Conservation (phyloP, 2,113 vertebrate genomes). For the Sphyrna mokarran region DNA sequence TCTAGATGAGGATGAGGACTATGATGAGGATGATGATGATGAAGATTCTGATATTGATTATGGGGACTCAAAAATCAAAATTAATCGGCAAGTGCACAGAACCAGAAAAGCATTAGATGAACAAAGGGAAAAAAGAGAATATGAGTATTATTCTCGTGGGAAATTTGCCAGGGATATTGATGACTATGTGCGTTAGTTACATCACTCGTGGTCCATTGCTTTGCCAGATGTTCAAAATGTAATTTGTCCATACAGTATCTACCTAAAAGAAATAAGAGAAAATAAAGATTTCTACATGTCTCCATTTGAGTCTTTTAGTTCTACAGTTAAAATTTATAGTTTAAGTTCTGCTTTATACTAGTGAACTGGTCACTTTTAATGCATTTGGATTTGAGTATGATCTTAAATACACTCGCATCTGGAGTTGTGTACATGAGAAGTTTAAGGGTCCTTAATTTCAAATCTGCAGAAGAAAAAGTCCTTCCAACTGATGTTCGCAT, state of each 20-base stretch:
- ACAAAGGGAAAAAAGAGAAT: not conserved
- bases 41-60: conserved; percentile 1
- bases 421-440: not conserved
- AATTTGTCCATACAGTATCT: conserved; percentile 1
- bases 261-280: not conserved
- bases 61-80: not conserved
- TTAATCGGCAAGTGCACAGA: not conserved
- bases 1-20: not conserved
- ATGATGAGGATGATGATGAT: conserved; percentile 4
- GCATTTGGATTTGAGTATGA: not conserved
- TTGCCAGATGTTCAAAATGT: conserved; percentile 15
- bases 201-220: not conserved
- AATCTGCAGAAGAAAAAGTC: not conserved
- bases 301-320: conserved; percentile 7
- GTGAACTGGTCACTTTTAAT: not conserved
- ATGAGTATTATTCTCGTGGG: conserved; percentile 27
- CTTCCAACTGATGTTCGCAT: not conserved
- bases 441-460: not conserved
- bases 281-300: conserved; percentile 26
- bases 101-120: conserved; percentile 12
- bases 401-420: not conserved
- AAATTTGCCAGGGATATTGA: conserved; percentile 31
- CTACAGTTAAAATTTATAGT: not conserved
- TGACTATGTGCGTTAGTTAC: conserved; percentile 33
- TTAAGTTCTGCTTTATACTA: not conserved